Conservation (phyloP, 2,797 vertebrate species). For the Falco novaeseelandiae region DNA sequence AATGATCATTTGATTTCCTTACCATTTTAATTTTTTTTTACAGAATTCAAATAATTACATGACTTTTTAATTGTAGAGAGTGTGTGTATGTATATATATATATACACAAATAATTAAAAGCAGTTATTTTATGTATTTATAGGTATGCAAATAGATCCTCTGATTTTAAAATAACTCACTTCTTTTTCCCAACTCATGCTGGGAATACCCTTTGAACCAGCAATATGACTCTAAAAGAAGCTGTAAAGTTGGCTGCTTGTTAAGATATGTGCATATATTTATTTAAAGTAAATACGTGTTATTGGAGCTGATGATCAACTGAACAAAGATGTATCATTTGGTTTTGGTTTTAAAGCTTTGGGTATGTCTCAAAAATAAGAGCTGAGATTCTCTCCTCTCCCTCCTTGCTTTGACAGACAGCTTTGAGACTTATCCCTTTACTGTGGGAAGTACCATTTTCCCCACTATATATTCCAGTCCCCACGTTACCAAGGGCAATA, state of each 20-base stretch:
- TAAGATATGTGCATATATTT: neutral
- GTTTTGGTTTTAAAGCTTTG: neutral
- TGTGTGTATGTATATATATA: neutral
- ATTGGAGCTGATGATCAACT: neutral
- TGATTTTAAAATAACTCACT: neutral
- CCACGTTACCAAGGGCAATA: accelerated
- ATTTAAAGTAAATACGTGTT: neutral
- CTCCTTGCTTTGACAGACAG: neutral
- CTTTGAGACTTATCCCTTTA: neutral
- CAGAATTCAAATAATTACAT: neutral
- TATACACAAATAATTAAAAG: neutral
- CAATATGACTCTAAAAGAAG: neutral
- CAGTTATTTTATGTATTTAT: neutral
- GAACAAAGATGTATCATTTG: neutral
- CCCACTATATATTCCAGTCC: neutral
- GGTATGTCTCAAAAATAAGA: neutral
- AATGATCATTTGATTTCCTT: neutral
- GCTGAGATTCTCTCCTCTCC: neutral
- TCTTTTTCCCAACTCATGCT: neutral
- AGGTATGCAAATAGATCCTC: neutral
- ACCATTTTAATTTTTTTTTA: neutral
- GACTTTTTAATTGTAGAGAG: neutral
- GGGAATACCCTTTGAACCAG: neutral
- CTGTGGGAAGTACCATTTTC: neutral
- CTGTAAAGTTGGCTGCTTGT: neutral